Evolutionary conservation across 2,888 invertebrate species (phyloP), one percentile per base, ranked within the genome.

Genomic region (Achlya flavicornis): DNA sequence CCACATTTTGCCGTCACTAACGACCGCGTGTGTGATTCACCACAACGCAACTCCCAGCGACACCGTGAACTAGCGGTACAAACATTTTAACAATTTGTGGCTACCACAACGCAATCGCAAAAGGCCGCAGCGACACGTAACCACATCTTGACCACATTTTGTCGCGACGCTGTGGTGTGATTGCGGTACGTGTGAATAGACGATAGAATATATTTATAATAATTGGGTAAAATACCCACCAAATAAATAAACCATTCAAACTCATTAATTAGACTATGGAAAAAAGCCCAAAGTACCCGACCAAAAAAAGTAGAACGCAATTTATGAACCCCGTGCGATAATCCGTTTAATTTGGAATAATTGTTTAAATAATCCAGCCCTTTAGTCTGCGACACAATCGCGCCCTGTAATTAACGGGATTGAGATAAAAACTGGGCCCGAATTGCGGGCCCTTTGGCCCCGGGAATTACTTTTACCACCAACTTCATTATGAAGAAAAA

Each of bases 341-440:
- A 75, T 72, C 72, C 68, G 65, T 66, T 73, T 71, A 72, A 71
- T 71, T 73, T 64, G 64, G 60, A 72, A 75, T 73, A 71, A 77
- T 73, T 73, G 70, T 74, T 74, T 68, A 46, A 71, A 70, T 68
- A 77, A 70, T 72, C 73, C 70, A 61, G 62, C 68, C 72, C 64
- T 65, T 69, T 68, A 58, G 68, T 64, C 57, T 62, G 41, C 64
- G 59, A 61, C 63, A 41, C 57, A 68, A 66, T 64, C 66, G 67
- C 68, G 69, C 63, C 66, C 41, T 63, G 73, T 75, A 80, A 81
- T 81, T 81, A 79, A 79, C 74, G 68, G 62, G 63, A 71, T 67
- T 61, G 68, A 73, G 76, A 77, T 78, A 80, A 81, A 81, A 81
- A 79, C 70, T 65, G 69, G 61, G 19, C 62, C 66, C 14, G 72